Evolutionary conservation across 2,888 invertebrate genomes (phyloP), one percentile per base, ranked within the genome.

Genomic region (Sabellastarte sp.): DNA sequence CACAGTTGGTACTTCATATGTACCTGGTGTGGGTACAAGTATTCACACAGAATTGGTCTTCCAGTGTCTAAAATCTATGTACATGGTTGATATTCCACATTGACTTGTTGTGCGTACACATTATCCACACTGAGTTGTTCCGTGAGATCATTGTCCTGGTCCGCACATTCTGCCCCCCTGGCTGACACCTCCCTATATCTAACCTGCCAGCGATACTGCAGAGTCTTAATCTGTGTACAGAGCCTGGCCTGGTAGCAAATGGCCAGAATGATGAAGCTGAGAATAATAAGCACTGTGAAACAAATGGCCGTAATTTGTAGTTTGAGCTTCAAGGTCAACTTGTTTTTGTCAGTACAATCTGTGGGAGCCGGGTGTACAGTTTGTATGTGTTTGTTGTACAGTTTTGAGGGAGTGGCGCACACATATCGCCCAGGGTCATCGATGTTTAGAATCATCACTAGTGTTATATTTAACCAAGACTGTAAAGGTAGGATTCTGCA

Each of bases 171-270:
- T 41, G 41, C 41, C 10, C 41, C 72, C 50, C 69, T 63, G 10
- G 65, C 70, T 20, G 72, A 72, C 56, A 72, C 71, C 59, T 72
- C 72, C 51, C 72, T 32, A 63, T 72, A 72, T 28, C 72, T 60
- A 26, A 72, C 58, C 60, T 72, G 72, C 72, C 72, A 72, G 26
- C 66, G 52, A 58, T 71, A 71, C 32, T 69, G 68, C 31, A 71
- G 64, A 24, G 59, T 65, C 60, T 69, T 72, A 28, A 72, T 51
- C 41, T 53, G 58, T 31, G 65, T 65, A 53, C 69, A 71, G 30
- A 72, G 56, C 26, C 64, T 57, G 57, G 69, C 69, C 55, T 26
- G 64, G 58, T 20, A 66, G 53, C 30, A 66, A 50, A 15, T 51
- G 61, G 5, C 63, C 59, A 33, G 10, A 63, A 50, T 3, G 53